A percentile compares a stretch with the other conserved stretches of the same genome.
These are phyloP conservation scores for Halocaridina rubra DNA, from an alignment of 2,888 invertebrate genomes.

Conservation along the genomic window DNA sequence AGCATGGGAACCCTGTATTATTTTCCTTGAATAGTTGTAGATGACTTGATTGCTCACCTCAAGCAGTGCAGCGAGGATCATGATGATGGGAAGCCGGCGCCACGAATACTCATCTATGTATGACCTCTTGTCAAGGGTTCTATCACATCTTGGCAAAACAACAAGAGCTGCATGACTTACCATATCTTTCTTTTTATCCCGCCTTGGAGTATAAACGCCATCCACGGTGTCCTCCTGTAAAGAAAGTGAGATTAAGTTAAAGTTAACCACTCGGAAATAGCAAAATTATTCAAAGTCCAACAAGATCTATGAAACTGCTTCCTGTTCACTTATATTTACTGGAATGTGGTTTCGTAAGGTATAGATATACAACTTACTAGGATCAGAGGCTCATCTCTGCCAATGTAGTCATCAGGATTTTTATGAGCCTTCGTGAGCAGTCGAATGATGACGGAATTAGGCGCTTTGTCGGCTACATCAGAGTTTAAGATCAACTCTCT, in stretches of 20 bases:
- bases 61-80: conserved; percentile 51
- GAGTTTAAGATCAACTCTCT: conserved; percentile 24
- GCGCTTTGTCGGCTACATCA: conserved; percentile 12
- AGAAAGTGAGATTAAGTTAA: too few species aligned
- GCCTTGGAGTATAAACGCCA: too few species aligned
- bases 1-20: too few species aligned
- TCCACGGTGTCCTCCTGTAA: too few species aligned
- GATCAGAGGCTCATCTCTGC: conserved; percentile 35
- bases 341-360: too few species aligned
- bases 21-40: too few species aligned
- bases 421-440: conserved; percentile 37
- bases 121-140: conserved; percentile 10
- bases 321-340: too few species aligned
- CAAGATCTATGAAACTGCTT: too few species aligned
- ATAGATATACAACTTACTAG: conserved; percentile 41
- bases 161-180: conserved; percentile 2
- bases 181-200: neutral
- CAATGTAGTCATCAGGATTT: conserved; percentile 39
- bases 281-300: too few species aligned
- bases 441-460: conserved; percentile 19
- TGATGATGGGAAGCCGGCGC: conserved; percentile 70
- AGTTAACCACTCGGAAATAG: too few species aligned
- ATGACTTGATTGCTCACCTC: conserved; percentile 27
- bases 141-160: conserved; percentile 26
- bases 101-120: conserved; percentile 71